A percentile compares a stretch with the other conserved stretches of the same genome.
Evolutionary conservation across 2,113 vertebrate species (phyloP).

Genomic region (Silurus asotus): DNA sequence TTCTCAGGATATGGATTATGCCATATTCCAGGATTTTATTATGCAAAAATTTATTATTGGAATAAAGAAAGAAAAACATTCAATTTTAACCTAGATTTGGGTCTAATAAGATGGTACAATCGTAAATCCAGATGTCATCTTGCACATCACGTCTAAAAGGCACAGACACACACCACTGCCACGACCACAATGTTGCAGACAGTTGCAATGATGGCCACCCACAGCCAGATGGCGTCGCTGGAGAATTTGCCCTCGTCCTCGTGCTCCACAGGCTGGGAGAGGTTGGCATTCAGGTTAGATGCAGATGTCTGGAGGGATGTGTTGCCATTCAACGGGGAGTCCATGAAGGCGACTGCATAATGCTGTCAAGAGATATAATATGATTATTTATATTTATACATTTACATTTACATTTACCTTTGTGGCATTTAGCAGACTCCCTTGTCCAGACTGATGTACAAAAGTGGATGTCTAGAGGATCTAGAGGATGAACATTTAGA

Average conservation of each 20-base stretch:
- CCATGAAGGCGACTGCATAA: conserved; percentile 72
- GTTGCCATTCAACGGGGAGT: conserved; percentile 76
- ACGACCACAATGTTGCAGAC: conserved; percentile 81
- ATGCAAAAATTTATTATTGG: not conserved
- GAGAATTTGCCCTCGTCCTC: conserved; percentile 76
- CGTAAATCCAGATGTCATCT: conserved; percentile 38
- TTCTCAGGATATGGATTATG: not conserved
- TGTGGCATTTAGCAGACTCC: too few species aligned
- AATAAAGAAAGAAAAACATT: not conserved
- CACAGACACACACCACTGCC: conserved; percentile 78
- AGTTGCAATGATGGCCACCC: conserved; percentile 80
- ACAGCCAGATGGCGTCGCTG: conserved; percentile 78
- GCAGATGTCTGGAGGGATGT: conserved; percentile 76
- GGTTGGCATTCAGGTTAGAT: conserved; percentile 70
- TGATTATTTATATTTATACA: not conserved
- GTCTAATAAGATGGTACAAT: not conserved
- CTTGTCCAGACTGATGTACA: too few species aligned
- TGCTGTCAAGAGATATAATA: conserved; percentile 58
- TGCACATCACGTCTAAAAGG: conserved; percentile 67
- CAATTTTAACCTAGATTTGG: not conserved
- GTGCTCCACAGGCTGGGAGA: conserved; percentile 64
- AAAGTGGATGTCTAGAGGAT: too few species aligned
- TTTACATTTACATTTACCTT: too few species aligned
- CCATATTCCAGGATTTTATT: not conserved
- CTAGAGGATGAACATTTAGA: too few species aligned